phyloP scores from a whole-genome alignment of 2,113 vertebrate species.

The Percina caprodes region DNA sequence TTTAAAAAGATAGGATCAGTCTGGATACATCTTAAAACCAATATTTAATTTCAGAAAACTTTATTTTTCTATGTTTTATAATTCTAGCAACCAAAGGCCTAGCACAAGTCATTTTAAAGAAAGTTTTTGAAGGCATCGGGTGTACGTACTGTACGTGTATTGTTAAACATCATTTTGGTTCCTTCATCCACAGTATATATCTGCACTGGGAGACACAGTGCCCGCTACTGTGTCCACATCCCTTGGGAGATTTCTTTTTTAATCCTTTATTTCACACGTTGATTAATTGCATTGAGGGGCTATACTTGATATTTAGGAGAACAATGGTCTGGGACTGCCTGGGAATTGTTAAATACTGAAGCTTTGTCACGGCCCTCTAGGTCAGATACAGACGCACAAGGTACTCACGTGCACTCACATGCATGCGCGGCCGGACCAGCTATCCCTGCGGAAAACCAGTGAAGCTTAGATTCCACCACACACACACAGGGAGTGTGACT shows the following conservation, averaged over 20 bases:
- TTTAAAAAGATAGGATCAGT: neutral
- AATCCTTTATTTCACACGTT: neutral
- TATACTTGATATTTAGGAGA: too few species aligned
- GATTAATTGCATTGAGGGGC: neutral
- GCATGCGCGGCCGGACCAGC: too few species aligned
- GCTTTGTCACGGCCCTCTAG: too few species aligned
- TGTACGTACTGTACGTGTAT: neutral
- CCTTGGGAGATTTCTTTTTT: neutral
- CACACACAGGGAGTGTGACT: too few species aligned
- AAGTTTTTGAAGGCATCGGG: neutral
- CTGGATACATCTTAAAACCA: neutral
- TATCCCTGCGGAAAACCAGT: too few species aligned
- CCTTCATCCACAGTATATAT: neutral
- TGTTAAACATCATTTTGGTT: neutral
- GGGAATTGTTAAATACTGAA: too few species aligned
- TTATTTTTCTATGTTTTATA: conserved; percentile 15
- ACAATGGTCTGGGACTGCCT: too few species aligned
- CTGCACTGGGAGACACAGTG: conserved; percentile 12
- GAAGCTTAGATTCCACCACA: too few species aligned
- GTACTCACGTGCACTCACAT: too few species aligned
- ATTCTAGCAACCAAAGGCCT: neutral
- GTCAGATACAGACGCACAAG: too few species aligned
- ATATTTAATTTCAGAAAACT: neutral
- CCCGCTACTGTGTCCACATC: conserved; percentile 12
- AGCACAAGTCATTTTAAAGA: neutral